A percentile compares a stretch with the other conserved stretches of the same genome.
Evolutionary conservation across 2,888 invertebrate species (phyloP).

Genomic region (Mesodorylaimus sp.): DNA sequence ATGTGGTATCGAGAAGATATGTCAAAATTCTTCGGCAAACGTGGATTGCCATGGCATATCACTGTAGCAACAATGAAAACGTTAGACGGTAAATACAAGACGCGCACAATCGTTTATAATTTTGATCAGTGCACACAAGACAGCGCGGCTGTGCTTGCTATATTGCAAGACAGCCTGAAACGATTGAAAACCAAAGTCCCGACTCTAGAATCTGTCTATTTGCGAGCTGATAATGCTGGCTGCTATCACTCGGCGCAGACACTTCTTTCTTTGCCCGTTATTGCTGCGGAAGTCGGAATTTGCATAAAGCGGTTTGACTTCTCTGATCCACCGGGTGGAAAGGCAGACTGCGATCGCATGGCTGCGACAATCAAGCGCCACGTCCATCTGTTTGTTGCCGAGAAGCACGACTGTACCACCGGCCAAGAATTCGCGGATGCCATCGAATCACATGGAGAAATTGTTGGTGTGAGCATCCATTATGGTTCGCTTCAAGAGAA

Average conservation of each 20-base stretch:
- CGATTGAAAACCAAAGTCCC: neutral
- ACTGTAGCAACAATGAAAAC: neutral
- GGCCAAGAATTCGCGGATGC: neutral
- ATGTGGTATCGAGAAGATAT: neutral
- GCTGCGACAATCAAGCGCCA: neutral
- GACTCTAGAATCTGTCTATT: neutral
- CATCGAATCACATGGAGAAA: neutral
- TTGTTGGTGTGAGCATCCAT: neutral
- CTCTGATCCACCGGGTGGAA: neutral
- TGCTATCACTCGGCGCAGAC: neutral
- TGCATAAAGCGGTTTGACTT: neutral
- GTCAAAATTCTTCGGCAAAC: neutral
- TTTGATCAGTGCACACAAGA: neutral
- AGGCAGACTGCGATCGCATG: neutral
- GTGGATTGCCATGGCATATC: neutral
- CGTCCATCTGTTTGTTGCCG: neutral
- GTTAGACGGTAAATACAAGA: neutral
- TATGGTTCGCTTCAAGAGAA: no score
- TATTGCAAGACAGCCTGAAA: no score
- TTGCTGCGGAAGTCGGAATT: neutral
- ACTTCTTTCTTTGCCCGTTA: neutral
- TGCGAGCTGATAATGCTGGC: neutral
- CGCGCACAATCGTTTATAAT: neutral
- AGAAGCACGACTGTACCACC: neutral
- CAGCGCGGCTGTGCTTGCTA: no score